Percentiles rank a stretch among this genome's conserved stretches.
Evolutionary conservation across 2,888 invertebrate species (phyloP).

Genomic region (Alcis repandata): DNA sequence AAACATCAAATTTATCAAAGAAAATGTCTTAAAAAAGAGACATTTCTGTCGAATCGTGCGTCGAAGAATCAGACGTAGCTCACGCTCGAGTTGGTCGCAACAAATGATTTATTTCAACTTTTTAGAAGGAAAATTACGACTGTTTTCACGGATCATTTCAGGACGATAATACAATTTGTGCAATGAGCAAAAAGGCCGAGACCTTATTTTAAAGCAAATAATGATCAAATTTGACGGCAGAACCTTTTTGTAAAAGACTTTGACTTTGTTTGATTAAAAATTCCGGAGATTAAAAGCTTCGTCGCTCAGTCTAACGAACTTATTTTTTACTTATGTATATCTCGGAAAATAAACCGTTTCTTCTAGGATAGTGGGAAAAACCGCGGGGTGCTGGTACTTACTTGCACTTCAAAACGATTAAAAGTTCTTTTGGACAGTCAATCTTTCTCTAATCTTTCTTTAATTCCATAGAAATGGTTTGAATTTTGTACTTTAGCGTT

Average conservation of each 20-base stretch:
- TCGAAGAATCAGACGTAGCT: constrained; percentile 26
- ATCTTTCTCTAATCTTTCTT: too few species aligned
- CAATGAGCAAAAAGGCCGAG: constrained; percentile 14
- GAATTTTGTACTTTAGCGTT: too few species aligned
- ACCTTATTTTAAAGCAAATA: constrained; percentile 9
- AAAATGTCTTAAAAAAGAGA: neutral
- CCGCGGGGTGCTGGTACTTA: too few species aligned
- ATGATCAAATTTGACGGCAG: neutral
- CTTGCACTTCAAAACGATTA: too few species aligned
- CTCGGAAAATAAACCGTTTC: too few species aligned
- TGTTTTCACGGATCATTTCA: constrained; percentile 43
- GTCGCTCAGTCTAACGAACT: too few species aligned
- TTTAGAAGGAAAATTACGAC: constrained; percentile 36
- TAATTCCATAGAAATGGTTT: too few species aligned
- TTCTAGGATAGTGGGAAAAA: too few species aligned
- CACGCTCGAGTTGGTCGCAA: constrained; percentile 34
- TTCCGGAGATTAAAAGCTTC: neutral
- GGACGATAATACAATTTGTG: constrained; percentile 31
- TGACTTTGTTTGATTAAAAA: neutral
- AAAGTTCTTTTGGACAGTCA: too few species aligned
- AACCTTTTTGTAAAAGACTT: neutral
- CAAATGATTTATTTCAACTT: constrained; percentile 41
- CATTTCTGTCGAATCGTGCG: constrained; percentile 3
- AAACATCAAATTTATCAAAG: neutral
- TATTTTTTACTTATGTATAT: too few species aligned